These are phyloP conservation scores for Darevskia nairensis DNA, from an alignment of 2,797 vertebrate genomes.

Conservation along the genomic window DNA sequence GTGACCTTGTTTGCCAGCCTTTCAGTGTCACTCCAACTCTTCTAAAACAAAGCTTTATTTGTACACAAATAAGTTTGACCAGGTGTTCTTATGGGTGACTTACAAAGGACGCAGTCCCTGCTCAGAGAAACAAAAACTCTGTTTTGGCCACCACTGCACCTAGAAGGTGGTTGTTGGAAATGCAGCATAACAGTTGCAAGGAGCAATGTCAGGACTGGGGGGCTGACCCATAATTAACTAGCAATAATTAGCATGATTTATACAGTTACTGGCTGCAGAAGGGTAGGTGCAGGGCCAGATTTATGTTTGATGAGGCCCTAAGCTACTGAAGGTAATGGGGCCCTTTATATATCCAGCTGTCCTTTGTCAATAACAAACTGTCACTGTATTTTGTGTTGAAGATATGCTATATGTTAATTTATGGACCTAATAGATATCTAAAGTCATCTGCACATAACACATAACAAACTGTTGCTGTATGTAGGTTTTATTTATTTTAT, in stretches of 20 bases:
- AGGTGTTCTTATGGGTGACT: neutral
- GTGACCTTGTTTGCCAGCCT: neutral
- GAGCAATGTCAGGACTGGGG: neutral
- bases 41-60: neutral
- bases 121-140: neutral
- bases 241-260: neutral
- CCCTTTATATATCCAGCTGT: no score
- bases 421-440: no score
- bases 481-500: no score
- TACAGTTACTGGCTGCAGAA: neutral
- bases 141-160: neutral
- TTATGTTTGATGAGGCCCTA: no score
- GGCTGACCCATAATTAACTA: neutral
- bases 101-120: neutral
- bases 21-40: neutral
- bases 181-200: neutral
- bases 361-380: no score
- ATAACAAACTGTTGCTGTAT: no score
- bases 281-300: no score
- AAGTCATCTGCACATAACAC: no score
- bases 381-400: no score
- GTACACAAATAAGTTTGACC: constrained; percentile 7
- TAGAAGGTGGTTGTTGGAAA: neutral
- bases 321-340: no score
- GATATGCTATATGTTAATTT: no score